Evolutionary conservation across 1,140 invertebrate species (phyloP), one percentile per base, ranked within the genome.

Genomic region (Cyphomyrmex costatus): DNA sequence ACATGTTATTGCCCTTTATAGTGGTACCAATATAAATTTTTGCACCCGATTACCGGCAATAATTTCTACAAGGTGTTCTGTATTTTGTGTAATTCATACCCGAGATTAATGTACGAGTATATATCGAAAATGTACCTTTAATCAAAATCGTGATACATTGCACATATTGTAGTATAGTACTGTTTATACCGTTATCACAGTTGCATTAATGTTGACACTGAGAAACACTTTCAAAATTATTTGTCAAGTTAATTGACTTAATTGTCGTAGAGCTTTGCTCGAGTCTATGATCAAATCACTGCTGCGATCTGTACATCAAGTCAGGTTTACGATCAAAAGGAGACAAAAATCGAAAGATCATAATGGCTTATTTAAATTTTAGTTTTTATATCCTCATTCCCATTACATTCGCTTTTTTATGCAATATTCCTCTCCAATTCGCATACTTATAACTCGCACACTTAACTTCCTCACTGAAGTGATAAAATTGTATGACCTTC

Each of bases 211-310:
- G 14, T 77, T 77, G 61, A 46, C 60, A 33, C 19, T 49, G 70
- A 84, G 58, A 21, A 88, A 79, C 46, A 86, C 16, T 73, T 12
- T 27, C 46, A 19, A 27, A 19, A 49, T 74, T 51, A 46, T 73
- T 82, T 73, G 33, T 19, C n/a, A 74, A 83, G 1, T 30, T 27
- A n/a, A 73, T 19, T 12, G 60, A 66, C 27, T 42, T n/a, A 33
- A 42, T 21, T 60, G 42, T 60, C 51, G 68, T 63, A 66, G 61
- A 30, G 27, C 19, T 66, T 61, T n/a, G 60, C 27, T 74, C 53
- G 19, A 82, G 51, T 53, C 46, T 73, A 12, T 42, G 8, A 21
- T 14, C 42, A 60, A 82, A 83, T 61, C 36, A 83, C 36, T 58
- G 30, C 16, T 70, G 33, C 51, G 16, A 82, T 60, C 30, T 60